Evolutionary conservation across 1,140 invertebrate genomes (phyloP).

Genomic region (Apis cerana): DNA sequence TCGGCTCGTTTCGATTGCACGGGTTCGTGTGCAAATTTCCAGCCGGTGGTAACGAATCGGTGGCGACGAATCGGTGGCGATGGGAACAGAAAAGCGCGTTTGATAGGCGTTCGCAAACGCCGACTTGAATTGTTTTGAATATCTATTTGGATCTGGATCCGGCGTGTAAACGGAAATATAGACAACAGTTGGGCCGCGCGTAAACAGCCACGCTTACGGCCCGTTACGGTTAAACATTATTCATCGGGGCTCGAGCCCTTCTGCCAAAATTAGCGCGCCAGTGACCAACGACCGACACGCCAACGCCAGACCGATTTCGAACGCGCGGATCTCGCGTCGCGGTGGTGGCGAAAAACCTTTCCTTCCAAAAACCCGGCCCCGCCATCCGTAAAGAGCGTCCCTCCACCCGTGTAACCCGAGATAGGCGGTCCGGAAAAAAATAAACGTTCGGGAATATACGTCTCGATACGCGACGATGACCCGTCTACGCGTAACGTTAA

Average conservation of each 20-base stretch:
- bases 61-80: neutral
- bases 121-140: conserved; percentile 49
- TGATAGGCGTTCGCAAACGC: conserved; percentile 37
- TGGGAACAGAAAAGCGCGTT: conserved; percentile 2
- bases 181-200: conserved; percentile 24
- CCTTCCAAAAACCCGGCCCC: no score
- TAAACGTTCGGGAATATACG: no score
- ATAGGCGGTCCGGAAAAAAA: no score
- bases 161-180: conserved; percentile 49
- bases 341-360: no score
- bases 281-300: conserved; percentile 14
- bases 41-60: neutral
- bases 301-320: neutral
- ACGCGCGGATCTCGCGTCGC: neutral
- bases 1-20: neutral
- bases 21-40: neutral
- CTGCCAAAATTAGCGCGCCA: conserved; percentile 52
- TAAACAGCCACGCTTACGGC: conserved; percentile 43
- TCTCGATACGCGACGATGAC: no score
- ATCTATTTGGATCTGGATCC: conserved; percentile 41
- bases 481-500: no score
- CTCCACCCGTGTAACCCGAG: no score
- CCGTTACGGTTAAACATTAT: conserved; percentile 52
- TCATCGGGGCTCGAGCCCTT: conserved; percentile 45
- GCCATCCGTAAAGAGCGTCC: no score